Base-by-base conservation (phyloP, 2,888 invertebrate genomes). In the Eudemis profundana region DNA sequence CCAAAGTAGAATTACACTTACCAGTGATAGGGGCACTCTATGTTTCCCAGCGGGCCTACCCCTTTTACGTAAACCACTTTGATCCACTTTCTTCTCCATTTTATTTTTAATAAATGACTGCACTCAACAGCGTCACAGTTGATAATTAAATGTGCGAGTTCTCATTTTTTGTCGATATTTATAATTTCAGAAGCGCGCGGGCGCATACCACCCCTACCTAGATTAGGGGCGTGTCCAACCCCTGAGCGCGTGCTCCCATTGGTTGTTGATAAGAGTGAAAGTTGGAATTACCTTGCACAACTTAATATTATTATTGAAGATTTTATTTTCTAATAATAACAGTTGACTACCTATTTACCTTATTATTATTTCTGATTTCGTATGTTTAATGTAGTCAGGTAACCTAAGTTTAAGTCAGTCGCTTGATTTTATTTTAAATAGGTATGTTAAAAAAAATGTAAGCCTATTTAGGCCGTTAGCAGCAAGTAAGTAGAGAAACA, bases 21-120 rank as follows among this genome's bases (percentile, higher is more conserved):
- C 51, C 51, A 14, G 21, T 10, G 51, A 14, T 38, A 53, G 21
- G 21, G 51, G 51, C 21, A 38, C 14, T 10, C 51, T 53, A 36
- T 53, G 36, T 53, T 53, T 53, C 0, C 51, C 51, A n/a, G 51
- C 19, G n/a, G 51, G 36, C 12, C 51, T 36, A 21, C 51, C 51
- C 51, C 51, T 36, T 19, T 51, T 36, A n/a, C 36, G 51, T 7
- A 19, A n/a, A 33, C 12, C 44, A 44, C 19, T 51, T n/a, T 19
- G 36, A 3, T n/a, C 19, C 2, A 33, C 17, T 51, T 36, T 51
- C 12, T 51, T 36, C 7, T 51, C 51, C 51, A 51, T 51, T 36
- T 51, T 36, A 19, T 4, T 19, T 21, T 3, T 15, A 7, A 23
- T 8, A 3, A 15, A 0, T 10, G 36, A 14, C n/a, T n/a, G 17